Conservation (phyloP, 1,140 invertebrate species). For the Ladona fulva region DNA sequence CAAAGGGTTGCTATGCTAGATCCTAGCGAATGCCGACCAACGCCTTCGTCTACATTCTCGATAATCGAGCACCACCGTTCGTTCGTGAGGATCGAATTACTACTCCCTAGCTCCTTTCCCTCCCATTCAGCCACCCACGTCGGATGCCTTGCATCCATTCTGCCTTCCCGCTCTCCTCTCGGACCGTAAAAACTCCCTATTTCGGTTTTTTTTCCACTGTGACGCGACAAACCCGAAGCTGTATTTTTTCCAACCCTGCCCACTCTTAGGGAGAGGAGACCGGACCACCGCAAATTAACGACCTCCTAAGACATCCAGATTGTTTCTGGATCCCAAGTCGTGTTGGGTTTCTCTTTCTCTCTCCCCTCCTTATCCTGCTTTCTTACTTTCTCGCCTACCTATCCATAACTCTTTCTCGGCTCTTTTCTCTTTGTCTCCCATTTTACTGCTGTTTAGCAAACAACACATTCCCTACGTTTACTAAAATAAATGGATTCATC, state of each 20-base stretch:
- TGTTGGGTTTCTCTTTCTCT: background rate
- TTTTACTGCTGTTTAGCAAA: too few species aligned
- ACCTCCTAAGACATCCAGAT: background rate
- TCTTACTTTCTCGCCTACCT: background rate
- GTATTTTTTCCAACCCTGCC: background rate
- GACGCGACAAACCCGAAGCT: background rate
- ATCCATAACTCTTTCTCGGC: too few species aligned
- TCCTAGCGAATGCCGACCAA: too few species aligned
- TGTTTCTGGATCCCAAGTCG: background rate
- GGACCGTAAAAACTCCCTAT: background rate
- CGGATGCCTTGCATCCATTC: background rate
- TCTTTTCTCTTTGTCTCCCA: too few species aligned
- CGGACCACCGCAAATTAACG: constrained; percentile 2
- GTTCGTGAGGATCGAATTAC: too few species aligned
- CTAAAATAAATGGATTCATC: too few species aligned
- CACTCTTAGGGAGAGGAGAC: background rate
- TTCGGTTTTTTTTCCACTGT: background rate
- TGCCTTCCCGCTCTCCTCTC: background rate
- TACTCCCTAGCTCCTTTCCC: background rate
- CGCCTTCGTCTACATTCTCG: too few species aligned
- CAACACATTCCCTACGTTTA: too few species aligned
- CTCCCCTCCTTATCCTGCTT: background rate
- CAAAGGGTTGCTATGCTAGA: too few species aligned
- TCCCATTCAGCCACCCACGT: background rate
- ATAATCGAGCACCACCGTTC: too few species aligned